Evolutionary conservation across 92 coral and sea anemone species (phyloP).

Genomic region (Isaurus tuberculatus): DNA sequence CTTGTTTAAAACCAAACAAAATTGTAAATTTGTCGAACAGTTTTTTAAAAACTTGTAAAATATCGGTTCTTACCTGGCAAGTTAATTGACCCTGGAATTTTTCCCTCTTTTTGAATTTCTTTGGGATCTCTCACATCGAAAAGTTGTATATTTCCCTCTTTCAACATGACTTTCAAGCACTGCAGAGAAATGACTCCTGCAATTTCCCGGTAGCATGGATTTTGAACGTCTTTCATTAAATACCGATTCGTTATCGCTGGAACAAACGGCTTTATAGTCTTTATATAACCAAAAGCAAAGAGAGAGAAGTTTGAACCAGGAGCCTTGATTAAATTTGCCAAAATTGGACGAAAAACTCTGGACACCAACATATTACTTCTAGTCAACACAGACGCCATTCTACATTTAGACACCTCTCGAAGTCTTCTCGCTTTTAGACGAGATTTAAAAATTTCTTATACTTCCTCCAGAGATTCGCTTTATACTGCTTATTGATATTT

Average conservation of each 20-base stretch:
- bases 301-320: not conserved
- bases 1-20: no score
- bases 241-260: not conserved
- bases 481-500: not conserved
- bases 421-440: not conserved
- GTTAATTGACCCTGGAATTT: constrained; percentile 72
- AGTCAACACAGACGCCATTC: not conserved
- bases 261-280: constrained; percentile 1
- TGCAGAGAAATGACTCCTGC: constrained; percentile 47
- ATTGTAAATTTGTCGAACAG: no score
- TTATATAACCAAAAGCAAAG: not conserved
- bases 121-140: constrained; percentile 85
- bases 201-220: constrained; percentile 46
- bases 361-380: not conserved
- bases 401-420: not conserved
- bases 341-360: not conserved
- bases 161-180: constrained; percentile 68
- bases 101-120: constrained; percentile 66
- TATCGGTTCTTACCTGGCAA: constrained; percentile 64
- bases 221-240: constrained; percentile 2
- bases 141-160: constrained; percentile 61
- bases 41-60: no score
- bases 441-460: not conserved
- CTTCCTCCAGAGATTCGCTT: not conserved
- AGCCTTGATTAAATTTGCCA: not conserved